These are phyloP conservation scores for Stenopsyche tienmushanensis DNA, from an alignment of 1,140 invertebrate genomes.

Conservation along the genomic window DNA sequence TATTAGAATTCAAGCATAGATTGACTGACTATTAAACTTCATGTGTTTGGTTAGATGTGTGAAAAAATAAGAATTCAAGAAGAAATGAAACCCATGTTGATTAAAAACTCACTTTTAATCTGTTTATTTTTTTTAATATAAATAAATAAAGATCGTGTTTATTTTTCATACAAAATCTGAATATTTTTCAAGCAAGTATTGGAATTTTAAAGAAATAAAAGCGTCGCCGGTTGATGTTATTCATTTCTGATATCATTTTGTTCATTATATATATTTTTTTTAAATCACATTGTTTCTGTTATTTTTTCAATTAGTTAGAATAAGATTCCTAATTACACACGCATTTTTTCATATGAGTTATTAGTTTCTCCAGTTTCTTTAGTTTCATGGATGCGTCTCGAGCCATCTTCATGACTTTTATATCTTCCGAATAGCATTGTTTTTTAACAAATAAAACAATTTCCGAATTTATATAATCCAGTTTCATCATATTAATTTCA, in stretches of 20 bases:
- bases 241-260: no score
- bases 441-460: conserved; percentile 58
- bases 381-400: conserved; percentile 62
- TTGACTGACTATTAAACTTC: no score
- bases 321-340: no score
- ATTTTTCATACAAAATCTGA: neutral
- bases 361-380: conserved; percentile 55
- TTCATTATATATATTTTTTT: neutral
- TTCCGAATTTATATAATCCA: conserved; percentile 61
- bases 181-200: neutral
- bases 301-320: neutral
- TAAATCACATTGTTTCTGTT: neutral
- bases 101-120: no score
- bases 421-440: conserved; percentile 60
- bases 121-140: no score
- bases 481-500: conserved; percentile 57
- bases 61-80: no score
- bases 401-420: conserved; percentile 58
- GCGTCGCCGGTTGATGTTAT: no score
- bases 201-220: no score
- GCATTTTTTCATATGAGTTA: conserved; percentile 55
- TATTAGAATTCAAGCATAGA: no score
- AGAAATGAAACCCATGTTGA: no score
- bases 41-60: no score
- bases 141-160: no score